These are phyloP conservation scores for Spisula solida DNA, from an alignment of 2,888 invertebrate species.

Conservation along the genomic window DNA sequence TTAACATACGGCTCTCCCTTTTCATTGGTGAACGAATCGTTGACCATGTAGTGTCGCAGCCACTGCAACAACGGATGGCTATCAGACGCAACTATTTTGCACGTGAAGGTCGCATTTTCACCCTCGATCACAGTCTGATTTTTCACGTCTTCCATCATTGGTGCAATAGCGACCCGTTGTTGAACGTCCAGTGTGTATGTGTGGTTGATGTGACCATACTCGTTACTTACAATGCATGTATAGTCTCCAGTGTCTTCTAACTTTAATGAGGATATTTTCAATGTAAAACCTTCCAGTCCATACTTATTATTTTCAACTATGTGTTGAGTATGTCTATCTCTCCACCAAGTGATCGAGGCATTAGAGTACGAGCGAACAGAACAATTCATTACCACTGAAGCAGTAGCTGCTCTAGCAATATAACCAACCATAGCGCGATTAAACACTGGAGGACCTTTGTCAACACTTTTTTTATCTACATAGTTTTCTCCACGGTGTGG, in stretches of 20 bases:
- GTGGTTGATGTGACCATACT: constrained; percentile 91
- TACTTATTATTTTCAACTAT: constrained; percentile 56
- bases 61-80: constrained; percentile 95
- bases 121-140: constrained; percentile 94
- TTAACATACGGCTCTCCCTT: constrained; percentile 84
- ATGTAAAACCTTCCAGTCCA: constrained; percentile 77
- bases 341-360: constrained; percentile 81
- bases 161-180: constrained; percentile 94
- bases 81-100: constrained; percentile 93
- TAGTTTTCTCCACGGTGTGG: neutral
- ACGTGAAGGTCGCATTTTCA: constrained; percentile 92
- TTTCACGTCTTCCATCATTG: constrained; percentile 92
- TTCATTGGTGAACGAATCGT: constrained; percentile 85
- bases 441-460: constrained; percentile 75
- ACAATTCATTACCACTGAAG: constrained; percentile 77
- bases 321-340: constrained; percentile 63
- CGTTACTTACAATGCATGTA: constrained; percentile 95
- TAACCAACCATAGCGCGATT: constrained; percentile 51
- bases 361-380: constrained; percentile 77
- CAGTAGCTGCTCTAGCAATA: constrained; percentile 73
- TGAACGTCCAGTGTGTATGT: constrained; percentile 85
- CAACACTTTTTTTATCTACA: constrained; percentile 28
- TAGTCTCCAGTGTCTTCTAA: constrained; percentile 95
- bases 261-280: constrained; percentile 93
- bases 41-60: constrained; percentile 89